Conservation (phyloP, 2,113 vertebrate genomes). For the Rhynchomys soricoides region DNA sequence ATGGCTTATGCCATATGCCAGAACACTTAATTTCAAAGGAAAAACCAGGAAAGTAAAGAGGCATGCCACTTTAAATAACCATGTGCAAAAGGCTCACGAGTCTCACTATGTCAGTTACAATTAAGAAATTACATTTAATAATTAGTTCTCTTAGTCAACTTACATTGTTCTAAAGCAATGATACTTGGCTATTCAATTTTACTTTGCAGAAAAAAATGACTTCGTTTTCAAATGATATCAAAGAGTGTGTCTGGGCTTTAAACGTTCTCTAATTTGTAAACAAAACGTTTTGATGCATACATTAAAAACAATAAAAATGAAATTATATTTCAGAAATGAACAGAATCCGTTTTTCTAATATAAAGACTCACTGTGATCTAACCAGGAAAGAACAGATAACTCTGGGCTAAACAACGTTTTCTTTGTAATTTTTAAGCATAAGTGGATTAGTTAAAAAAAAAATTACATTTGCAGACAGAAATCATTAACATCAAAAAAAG, state of each 20-base stretch:
- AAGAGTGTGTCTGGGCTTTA: background rate
- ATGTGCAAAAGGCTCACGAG: background rate
- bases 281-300: background rate
- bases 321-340: conserved; percentile 37
- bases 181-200: background rate
- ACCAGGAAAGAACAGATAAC: conserved; percentile 37
- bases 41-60: background rate
- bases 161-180: background rate
- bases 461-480: conserved; percentile 42
- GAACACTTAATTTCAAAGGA: background rate
- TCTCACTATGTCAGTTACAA: conserved; percentile 16
- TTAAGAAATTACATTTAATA: conserved; percentile 10
- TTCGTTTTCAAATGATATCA: background rate
- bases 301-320: background rate
- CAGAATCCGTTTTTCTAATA: background rate
- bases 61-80: background rate
- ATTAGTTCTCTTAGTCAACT: background rate
- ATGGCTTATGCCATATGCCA: background rate
- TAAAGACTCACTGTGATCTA: background rate
- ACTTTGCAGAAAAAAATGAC: conserved; percentile 6
- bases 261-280: conserved; percentile 19
- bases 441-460: background rate
- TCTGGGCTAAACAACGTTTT: background rate
- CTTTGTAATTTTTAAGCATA: conserved; percentile 12
- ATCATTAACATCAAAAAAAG: conserved; percentile 2